Percentiles rank a stretch among this genome's conserved stretches.
phyloP scores from a whole-genome alignment of 2,113 vertebrate species.

The Tragelaphus strepsiceros region DNA sequence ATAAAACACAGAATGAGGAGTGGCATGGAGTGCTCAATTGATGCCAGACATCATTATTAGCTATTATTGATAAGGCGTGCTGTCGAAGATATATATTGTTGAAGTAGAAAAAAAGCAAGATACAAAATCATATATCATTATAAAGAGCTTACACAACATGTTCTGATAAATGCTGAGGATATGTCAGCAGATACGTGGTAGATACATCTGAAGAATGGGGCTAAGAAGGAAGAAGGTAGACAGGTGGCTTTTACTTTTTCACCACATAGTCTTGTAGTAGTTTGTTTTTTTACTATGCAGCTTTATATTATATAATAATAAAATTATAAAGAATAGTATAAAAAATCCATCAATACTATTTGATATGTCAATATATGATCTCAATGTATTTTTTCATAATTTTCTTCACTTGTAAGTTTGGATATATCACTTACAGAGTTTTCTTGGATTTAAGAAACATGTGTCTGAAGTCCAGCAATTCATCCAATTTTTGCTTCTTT shows the following conservation, averaged over 20 bases:
- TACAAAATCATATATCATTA: not conserved
- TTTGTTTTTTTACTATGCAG: not conserved
- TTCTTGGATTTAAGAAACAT: not conserved
- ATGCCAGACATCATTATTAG: not conserved
- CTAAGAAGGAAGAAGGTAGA: not conserved
- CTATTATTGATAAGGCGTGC: not conserved
- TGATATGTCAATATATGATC: not conserved
- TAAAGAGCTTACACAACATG: not conserved
- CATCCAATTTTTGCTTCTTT: not conserved
- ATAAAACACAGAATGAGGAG: not conserved
- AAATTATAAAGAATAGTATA: not conserved
- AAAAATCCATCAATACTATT: not conserved
- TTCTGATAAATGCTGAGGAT: not conserved
- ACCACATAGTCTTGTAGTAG: not conserved
- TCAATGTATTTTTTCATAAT: not conserved
- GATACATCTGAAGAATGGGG: not conserved
- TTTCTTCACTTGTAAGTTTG: not conserved
- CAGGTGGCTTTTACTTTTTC: not conserved
- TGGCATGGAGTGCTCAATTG: not conserved
- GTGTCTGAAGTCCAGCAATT: not conserved
- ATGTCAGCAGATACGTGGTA: not conserved
- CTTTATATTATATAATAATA: not conserved
- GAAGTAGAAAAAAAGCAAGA: not conserved
- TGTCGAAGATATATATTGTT: not conserved
- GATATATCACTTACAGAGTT: not conserved